Base-by-base conservation (phyloP, 2,888 invertebrate species). In the Alviniconcha strummeri region DNA sequence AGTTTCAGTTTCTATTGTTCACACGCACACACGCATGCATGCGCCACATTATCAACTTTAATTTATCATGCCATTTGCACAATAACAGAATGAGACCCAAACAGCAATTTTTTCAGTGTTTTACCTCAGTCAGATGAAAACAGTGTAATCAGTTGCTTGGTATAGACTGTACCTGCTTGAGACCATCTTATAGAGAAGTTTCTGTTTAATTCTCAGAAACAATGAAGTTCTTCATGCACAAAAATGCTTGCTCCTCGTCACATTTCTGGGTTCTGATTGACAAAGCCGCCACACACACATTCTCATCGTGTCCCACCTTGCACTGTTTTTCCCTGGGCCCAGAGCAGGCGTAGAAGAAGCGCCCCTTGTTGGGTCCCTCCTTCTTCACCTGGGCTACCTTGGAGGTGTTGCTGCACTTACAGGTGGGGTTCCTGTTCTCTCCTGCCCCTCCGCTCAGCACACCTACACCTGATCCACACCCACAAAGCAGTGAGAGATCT, bases 371-470 rank as follows among this genome's bases (percentile, higher is more conserved):
- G 60, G 88, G 86, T 15, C 92, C 92, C 11, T 88, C 90, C 82
- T 92, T 92, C 81, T 89, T 90, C 60, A 92, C 92, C 83, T 89
- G 88, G 1, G 90, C 84, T 82, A 92, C 87, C 82, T 91, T 92
- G 69, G 91, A 89, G 54, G 90, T 86, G 19, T 84, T 85, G n/a
- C 90, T 90, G 88, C 91, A 91, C 74, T 89, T 88, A 87, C 92
- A 92, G 0, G 67, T 54, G 6, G 91, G 91, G 77, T 88, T 86
- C 17, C 76, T 80, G 79, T 82, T 88, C 36, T 19, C 71, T 6
- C 55, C 54, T 19, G 19, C 57, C 57, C 4, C 57, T 5, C 9
- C 55, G 17, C 64, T 54, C 5, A 6, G 6, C 19, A 17, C 55
- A 19, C 80, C 69, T n/a, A 15, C 67, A n/a, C 80, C 80, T 80